Percentiles rank a stretch among this genome's conserved stretches.
Conservation (phyloP, 2,888 invertebrate species). For the Scrobipalpa atriplicella region DNA sequence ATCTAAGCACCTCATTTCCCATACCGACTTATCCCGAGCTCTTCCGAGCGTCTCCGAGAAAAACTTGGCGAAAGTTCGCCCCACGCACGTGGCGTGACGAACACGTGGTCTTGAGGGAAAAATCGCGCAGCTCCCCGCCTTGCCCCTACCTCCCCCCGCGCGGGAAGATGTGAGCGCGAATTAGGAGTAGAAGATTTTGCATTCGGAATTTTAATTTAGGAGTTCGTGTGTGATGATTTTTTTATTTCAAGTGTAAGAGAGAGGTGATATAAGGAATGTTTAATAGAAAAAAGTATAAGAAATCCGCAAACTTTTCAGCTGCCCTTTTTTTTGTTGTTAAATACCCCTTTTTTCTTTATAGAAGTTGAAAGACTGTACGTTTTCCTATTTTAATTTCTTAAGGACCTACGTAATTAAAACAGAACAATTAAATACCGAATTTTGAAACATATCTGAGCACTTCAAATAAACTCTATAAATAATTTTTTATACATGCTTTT, state of each 20-base stretch:
- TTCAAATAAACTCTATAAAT: too few relatives aligned
- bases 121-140: conserved; percentile 66
- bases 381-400: too few relatives aligned
- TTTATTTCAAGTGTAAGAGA: not conserved
- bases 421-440: too few relatives aligned
- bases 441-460: too few relatives aligned
- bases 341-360: too few relatives aligned
- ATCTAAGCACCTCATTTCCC: not conserved
- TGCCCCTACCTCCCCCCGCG: conserved; percentile 33
- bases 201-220: not conserved
- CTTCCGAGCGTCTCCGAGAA: conserved; percentile 38
- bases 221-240: not conserved
- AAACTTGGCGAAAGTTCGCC: conserved; percentile 60
- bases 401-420: too few relatives aligned
- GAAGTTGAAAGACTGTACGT: too few relatives aligned
- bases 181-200: not conserved
- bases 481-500: too few relatives aligned
- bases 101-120: conserved; percentile 80
- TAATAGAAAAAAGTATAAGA: too few relatives aligned
- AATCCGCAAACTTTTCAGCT: too few relatives aligned
- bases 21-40: not conserved
- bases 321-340: too few relatives aligned
- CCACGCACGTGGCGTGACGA: conserved; percentile 68
- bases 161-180: conserved; percentile 17
- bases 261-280: too few relatives aligned